phyloP scores from a whole-genome alignment of 53 echinoderm and acorn worm species.

The Astropecten irregularis region DNA sequence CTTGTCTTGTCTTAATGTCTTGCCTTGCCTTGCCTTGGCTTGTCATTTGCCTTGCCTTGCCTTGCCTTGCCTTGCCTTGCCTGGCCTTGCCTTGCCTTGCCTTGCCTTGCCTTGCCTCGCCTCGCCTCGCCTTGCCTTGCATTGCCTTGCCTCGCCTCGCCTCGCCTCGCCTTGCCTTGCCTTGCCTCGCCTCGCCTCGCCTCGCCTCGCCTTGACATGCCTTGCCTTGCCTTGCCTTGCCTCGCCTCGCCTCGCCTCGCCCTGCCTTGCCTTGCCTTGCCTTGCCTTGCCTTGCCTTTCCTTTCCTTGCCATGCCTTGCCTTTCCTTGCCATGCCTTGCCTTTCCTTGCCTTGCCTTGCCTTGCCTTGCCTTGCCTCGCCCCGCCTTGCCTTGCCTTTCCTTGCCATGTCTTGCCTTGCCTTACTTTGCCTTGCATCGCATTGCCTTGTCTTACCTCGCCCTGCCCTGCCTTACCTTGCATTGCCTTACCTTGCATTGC shows the following conservation, averaged over 20 bases:
- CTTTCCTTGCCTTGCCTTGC: neutral
- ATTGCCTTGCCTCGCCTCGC: neutral
- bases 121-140: too few species aligned
- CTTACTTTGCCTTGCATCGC: too few species aligned
- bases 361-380: neutral
- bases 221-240: neutral
- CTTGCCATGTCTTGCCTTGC: too few species aligned
- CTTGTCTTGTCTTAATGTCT: too few species aligned
- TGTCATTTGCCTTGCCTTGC: too few species aligned
- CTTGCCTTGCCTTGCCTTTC: neutral
- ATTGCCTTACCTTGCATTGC: too few species aligned
- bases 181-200: neutral
- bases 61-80: too few species aligned
- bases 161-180: neutral
- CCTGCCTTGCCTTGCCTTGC: neutral
- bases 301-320: neutral
- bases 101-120: too few species aligned
- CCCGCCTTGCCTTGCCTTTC: constrained; percentile 14
- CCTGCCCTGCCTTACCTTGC: too few species aligned
- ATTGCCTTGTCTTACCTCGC: too few species aligned
- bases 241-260: neutral
- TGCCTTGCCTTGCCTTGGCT: too few species aligned
- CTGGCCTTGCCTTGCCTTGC: too few species aligned
- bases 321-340: neutral
- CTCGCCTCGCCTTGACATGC: neutral